phyloP scores from a whole-genome alignment of 2,888 invertebrate species.

The Ennomos fuscantarius region DNA sequence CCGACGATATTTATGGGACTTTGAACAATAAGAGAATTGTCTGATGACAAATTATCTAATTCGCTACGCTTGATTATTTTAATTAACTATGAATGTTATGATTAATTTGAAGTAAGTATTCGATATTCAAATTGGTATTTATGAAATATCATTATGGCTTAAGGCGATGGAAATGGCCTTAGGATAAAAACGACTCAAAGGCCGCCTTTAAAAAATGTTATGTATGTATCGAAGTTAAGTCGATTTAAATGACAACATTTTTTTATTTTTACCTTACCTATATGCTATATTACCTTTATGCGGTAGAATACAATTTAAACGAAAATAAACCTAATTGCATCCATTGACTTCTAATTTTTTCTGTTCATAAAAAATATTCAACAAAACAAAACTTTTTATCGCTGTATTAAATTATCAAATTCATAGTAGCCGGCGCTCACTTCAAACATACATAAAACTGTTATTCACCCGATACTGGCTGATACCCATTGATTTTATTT shows the following conservation, averaged over 20 bases:
- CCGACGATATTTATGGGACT: slow-evolving; percentile 64
- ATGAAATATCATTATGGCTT: slow-evolving; percentile 10
- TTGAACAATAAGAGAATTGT: slow-evolving; percentile 57
- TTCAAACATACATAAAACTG: slow-evolving; percentile 21
- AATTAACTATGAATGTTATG: slow-evolving; percentile 63
- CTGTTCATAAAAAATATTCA: slow-evolving; percentile 5
- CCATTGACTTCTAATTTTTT: slow-evolving; percentile 14
- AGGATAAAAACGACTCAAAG: too few relatives aligned
- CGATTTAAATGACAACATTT: too few relatives aligned
- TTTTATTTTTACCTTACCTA: too few relatives aligned
- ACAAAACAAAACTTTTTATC: slow-evolving; percentile 8
- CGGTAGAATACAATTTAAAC: neutral
- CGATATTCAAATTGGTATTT: slow-evolving; percentile 17
- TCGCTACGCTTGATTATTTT: slow-evolving; percentile 72
- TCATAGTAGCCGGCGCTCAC: slow-evolving; percentile 21
- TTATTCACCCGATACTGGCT: slow-evolving; percentile 25
- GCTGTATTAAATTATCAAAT: slow-evolving; percentile 19
- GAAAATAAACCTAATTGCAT: slow-evolving; percentile 1
- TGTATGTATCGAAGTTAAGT: too few relatives aligned
- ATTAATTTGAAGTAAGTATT: slow-evolving; percentile 35
- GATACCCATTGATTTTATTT: slow-evolving; percentile 36
- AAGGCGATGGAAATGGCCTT: neutral
- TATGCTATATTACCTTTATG: too few relatives aligned
- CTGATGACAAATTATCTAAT: slow-evolving; percentile 80
- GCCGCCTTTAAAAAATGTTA: too few relatives aligned